These are phyloP conservation scores for Hydropsyche tenuis DNA, from an alignment of 1,140 invertebrate species.

Conservation along the genomic window DNA sequence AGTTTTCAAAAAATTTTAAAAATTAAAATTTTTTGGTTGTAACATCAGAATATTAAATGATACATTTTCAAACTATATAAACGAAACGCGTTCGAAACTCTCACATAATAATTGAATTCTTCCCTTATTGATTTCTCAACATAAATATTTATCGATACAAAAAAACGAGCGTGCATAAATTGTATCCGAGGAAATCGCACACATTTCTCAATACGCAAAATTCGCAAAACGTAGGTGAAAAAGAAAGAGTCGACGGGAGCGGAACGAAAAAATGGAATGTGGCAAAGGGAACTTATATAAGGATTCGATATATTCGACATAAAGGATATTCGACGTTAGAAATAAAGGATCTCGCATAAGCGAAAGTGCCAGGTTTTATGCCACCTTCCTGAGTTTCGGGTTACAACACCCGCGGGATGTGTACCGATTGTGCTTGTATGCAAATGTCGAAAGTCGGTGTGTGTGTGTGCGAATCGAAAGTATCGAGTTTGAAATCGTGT, in stretches of 20 bases:
- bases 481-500: too few species aligned
- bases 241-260: too few species aligned
- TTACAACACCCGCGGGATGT: slow-evolving; percentile 4
- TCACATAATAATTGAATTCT: too few species aligned
- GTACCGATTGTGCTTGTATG: neutral
- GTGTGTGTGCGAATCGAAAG: neutral
- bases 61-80: too few species aligned
- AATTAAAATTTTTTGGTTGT: too few species aligned
- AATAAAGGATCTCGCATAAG: slow-evolving; percentile 19
- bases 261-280: slow-evolving; percentile 6
- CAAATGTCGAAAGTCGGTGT: slow-evolving; percentile 15
- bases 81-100: too few species aligned
- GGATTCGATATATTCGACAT: slow-evolving; percentile 15
- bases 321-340: slow-evolving; percentile 15
- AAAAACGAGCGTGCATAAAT: neutral
- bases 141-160: too few species aligned
- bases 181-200: neutral
- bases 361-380: slow-evolving; percentile 19
- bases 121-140: too few species aligned
- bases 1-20: too few species aligned
- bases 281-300: neutral
- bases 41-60: too few species aligned
- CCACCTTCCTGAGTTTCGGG: neutral
- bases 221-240: neutral
- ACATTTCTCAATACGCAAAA: neutral